phyloP scores from a whole-genome alignment of 2,888 invertebrate genomes.

The Oligia strigilis region DNA sequence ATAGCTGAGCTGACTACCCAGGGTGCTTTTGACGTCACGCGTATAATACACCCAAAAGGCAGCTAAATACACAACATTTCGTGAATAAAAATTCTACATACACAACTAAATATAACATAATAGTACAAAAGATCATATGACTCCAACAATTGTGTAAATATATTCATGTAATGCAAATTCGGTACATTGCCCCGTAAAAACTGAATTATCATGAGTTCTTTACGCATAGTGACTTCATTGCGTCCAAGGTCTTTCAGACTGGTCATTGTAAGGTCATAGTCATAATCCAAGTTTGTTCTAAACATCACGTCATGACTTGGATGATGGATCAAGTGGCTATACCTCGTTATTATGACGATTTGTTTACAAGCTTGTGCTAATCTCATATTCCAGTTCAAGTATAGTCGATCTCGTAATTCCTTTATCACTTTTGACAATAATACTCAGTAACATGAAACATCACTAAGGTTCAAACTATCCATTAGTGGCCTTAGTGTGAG shows the following conservation, averaged over 20 bases:
- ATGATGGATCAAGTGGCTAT: slow-evolving; percentile 46
- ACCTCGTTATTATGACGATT: slow-evolving; percentile 49
- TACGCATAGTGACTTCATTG: slow-evolving; percentile 23
- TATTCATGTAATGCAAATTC: slow-evolving; percentile 54
- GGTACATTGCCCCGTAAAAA: slow-evolving; percentile 46
- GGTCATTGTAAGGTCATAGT: slow-evolving; percentile 11
- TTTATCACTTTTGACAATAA: not conserved
- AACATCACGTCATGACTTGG: slow-evolving; percentile 51
- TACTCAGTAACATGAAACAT: not conserved
- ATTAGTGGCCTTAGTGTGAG: no score
- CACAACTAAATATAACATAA: not conserved
- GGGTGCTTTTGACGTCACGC: not conserved
- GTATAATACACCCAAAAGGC: not conserved
- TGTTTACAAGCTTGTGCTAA: slow-evolving; percentile 14
- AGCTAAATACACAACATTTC: not conserved
- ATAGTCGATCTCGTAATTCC: not conserved
- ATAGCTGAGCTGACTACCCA: not conserved
- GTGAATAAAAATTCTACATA: not conserved
- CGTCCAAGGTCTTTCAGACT: slow-evolving; percentile 47
- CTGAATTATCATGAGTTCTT: slow-evolving; percentile 46
- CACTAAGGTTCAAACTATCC: not conserved
- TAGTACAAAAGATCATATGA: slow-evolving; percentile 43
- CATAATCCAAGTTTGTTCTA: slow-evolving; percentile 16
- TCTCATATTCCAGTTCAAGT: not conserved
- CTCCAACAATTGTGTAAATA: slow-evolving; percentile 59